phyloP scores from a whole-genome alignment of 1,140 invertebrate genomes.

The Drosophila melanogaster region DNA sequence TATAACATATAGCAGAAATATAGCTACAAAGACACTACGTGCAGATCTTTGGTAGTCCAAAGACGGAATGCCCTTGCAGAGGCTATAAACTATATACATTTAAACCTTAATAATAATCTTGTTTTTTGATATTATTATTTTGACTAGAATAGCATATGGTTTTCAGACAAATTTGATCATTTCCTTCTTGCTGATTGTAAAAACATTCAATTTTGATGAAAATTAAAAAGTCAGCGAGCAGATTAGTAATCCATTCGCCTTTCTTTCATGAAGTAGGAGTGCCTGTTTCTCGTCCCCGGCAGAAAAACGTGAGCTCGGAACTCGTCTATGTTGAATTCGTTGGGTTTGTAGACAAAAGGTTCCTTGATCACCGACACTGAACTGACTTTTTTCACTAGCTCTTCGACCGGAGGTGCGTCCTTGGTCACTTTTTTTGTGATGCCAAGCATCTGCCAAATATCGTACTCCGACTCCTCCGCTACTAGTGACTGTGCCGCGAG shows the following conservation, averaged over 20 bases:
- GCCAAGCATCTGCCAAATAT: slow-evolving; percentile 30
- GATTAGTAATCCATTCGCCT: neutral
- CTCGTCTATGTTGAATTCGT: slow-evolving; percentile 41
- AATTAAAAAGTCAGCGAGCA: neutral
- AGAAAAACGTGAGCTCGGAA: slow-evolving; percentile 37
- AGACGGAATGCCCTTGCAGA: slow-evolving; percentile 40
- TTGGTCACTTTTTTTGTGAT: neutral
- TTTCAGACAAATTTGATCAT: neutral
- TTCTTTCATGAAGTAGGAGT: slow-evolving; percentile 35
- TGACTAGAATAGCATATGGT: too few species aligned
- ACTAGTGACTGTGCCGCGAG: neutral
- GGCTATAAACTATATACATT: neutral
- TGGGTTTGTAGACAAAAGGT: slow-evolving; percentile 41
- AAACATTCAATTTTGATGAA: slow-evolving; percentile 2
- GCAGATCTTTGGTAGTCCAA: slow-evolving; percentile 40
- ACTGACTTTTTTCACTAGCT: neutral
- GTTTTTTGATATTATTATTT: too few species aligned
- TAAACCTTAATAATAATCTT: too few species aligned
- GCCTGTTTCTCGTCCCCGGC: slow-evolving; percentile 42
- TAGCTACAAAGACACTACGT: slow-evolving; percentile 28
- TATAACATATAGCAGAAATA: slow-evolving; percentile 7
- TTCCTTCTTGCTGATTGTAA: neutral
- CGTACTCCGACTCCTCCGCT: slow-evolving; percentile 18
- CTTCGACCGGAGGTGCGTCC: neutral
- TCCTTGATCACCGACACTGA: neutral